Conservation (phyloP, 2,113 vertebrate species). For the Lepisosteus osseus region DNA sequence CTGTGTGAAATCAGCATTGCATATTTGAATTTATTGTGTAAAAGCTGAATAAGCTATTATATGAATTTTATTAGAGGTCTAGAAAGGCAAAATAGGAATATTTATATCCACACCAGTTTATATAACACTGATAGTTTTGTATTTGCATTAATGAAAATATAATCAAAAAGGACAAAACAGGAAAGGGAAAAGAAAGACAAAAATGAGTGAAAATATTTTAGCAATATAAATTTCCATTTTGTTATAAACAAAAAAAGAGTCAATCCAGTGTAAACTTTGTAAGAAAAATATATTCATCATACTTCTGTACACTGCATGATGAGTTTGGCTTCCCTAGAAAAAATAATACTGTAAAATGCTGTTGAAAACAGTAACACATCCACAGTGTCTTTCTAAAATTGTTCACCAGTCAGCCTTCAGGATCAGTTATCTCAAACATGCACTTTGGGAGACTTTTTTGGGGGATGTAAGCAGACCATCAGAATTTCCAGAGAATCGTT, state of each 20-base stretch:
- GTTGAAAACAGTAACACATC: conserved; percentile 8
- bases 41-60: not conserved
- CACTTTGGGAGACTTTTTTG: conserved; percentile 19
- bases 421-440: conserved; percentile 12
- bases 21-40: conserved; percentile 3
- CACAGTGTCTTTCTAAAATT: conserved; percentile 5
- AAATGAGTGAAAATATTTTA: not conserved
- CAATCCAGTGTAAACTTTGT: conserved; percentile 54
- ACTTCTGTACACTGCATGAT: conserved; percentile 1
- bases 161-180: not conserved
- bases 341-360: conserved; percentile 10
- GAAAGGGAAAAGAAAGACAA: not conserved
- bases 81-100: conserved; percentile 4
- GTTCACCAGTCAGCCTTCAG: conserved; percentile 7
- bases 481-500: conserved; percentile 4
- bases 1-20: conserved; percentile 16
- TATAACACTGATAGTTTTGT: conserved; percentile 14
- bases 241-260: conserved; percentile 29
- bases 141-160: not conserved
- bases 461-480: conserved; percentile 3
- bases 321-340: not conserved
- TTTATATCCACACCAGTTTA: conserved; percentile 18
- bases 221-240: conserved; percentile 4
- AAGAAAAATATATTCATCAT: not conserved
- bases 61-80: not conserved